Conservation (phyloP, 1,140 invertebrate species). For the Antheraea mylitta region DNA sequence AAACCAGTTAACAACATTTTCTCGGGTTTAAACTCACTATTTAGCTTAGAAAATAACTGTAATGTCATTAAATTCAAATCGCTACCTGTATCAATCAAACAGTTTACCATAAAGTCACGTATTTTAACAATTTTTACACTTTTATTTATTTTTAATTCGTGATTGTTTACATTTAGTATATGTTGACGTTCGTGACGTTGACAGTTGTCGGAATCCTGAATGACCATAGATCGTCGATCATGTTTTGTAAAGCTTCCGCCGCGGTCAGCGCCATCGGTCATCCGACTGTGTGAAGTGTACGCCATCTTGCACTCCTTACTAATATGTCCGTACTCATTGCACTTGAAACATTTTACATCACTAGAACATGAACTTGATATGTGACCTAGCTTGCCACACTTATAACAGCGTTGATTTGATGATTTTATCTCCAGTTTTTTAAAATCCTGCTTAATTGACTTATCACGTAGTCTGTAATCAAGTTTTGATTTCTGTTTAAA, state of each 20-base stretch:
- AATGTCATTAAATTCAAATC: conserved; percentile 18
- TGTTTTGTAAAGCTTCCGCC: not conserved
- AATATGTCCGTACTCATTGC: conserved; percentile 1
- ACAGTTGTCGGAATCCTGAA: no score
- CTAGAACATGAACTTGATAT: no score
- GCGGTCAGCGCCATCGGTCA: not conserved
- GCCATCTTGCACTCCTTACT: not conserved
- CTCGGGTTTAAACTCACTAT: conserved; percentile 7
- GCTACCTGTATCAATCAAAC: conserved; percentile 18
- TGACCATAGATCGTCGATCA: not conserved
- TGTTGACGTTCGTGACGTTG: not conserved
- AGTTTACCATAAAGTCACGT: not conserved
- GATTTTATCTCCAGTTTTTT: not conserved
- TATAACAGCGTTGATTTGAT: no score
- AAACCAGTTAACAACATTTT: conserved; percentile 17
- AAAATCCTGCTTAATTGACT: not conserved
- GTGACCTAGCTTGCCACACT: no score
- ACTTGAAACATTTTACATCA: not conserved
- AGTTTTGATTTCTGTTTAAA: conserved; percentile 1
- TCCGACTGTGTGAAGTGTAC: not conserved
- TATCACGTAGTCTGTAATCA: not conserved
- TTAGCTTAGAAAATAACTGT: conserved; percentile 12
- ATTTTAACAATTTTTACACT: conserved; percentile 12
- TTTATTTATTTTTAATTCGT: conserved; percentile 1
- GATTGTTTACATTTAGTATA: conserved; percentile 9